Percentiles rank a stretch among this genome's conserved stretches.
Evolutionary conservation across 2,113 vertebrate species (phyloP).

Genomic region (Tauraco erythrolophus): DNA sequence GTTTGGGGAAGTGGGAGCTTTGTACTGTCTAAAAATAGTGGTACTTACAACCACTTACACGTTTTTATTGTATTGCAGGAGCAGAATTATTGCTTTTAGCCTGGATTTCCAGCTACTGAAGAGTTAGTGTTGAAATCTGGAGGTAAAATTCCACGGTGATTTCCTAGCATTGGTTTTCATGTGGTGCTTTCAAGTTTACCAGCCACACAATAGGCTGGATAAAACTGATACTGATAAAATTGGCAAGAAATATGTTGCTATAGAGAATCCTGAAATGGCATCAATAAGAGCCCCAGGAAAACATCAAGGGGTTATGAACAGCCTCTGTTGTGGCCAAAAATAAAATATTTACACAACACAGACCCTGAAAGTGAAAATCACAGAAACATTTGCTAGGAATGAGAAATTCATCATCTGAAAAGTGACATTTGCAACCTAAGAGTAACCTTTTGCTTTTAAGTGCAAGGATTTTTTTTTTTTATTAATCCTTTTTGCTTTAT

Average conservation of each 20-base stretch:
- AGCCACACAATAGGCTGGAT: not conserved
- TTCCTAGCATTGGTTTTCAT: not conserved
- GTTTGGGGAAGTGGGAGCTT: slow-evolving; percentile 47
- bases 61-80: not conserved
- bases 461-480: not conserved
- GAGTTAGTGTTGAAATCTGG: not conserved
- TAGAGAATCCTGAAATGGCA: not conserved
- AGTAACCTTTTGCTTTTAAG: not conserved
- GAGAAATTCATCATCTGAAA: not conserved
- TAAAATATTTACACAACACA: slow-evolving; percentile 1
- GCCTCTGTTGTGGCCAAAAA: not conserved
- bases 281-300: not conserved
- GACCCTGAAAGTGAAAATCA: slow-evolving; percentile 30
- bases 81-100: not conserved
- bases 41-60: slow-evolving; percentile 27
- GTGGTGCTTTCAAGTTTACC: not conserved
- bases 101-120: slow-evolving; percentile 33
- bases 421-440: not conserved
- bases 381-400: not conserved
- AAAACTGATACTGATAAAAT: not conserved
- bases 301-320: not conserved
- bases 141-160: not conserved
- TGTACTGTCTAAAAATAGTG: slow-evolving; percentile 57
- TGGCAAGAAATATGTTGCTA: not conserved
- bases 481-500: not conserved